Evolutionary conservation across 2,113 vertebrate genomes (phyloP).

Genomic region (Onychostoma macrolepis): DNA sequence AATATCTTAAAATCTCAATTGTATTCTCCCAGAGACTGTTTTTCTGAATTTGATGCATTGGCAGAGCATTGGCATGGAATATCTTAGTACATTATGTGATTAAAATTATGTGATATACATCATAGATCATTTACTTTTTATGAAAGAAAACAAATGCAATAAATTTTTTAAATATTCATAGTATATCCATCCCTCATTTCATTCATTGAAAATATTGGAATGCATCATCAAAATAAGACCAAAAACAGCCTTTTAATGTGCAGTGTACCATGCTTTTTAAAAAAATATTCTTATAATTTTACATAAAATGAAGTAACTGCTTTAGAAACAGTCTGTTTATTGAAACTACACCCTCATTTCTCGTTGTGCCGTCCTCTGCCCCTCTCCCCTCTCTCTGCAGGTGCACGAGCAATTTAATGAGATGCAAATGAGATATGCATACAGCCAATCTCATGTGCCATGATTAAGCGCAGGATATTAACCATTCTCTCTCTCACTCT

Average conservation of each 20-base stretch:
- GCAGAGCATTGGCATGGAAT: neutral
- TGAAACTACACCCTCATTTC: constrained; percentile 43
- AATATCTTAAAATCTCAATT: neutral
- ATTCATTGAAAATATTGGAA: neutral
- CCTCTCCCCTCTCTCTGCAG: constrained; percentile 57
- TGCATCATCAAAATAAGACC: neutral
- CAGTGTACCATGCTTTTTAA: no score
- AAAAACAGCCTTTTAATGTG: no score
- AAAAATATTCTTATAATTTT: no score
- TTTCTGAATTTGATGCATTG: neutral
- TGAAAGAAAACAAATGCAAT: neutral
- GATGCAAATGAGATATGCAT: constrained; percentile 93
- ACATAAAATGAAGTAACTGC: constrained; percentile 6
- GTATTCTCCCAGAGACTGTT: neutral
- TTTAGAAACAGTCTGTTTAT: neutral
- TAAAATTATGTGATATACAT: neutral
- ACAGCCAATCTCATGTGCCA: constrained; percentile 88
- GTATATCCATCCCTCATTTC: no score
- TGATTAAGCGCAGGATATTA: constrained; percentile 91
- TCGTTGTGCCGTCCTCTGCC: constrained; percentile 26
- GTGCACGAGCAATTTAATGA: constrained; percentile 81
- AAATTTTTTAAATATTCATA: no score
- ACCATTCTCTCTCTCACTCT: constrained; percentile 70
- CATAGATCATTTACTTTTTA: neutral
- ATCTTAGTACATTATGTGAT: neutral